A percentile compares a stretch with the other conserved stretches of the same genome.
Evolutionary conservation across 2,888 invertebrate genomes (phyloP).

Genomic region (Stictocephala bisonia): DNA sequence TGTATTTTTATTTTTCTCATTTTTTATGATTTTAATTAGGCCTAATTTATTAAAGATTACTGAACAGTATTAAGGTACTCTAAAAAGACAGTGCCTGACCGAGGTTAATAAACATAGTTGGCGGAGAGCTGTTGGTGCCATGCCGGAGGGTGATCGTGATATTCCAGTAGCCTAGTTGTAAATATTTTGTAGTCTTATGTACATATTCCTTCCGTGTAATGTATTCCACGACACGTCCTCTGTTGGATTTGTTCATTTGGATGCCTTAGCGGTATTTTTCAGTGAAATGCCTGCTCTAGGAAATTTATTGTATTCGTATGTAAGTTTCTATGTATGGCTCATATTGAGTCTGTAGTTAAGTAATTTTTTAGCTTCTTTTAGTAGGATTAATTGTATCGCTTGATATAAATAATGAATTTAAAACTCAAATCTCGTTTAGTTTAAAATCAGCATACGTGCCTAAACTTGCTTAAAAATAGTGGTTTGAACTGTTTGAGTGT

Average conservation of each 20-base stretch:
- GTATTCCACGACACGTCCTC: conserved; percentile 31
- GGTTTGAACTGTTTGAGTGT: conserved; percentile 23
- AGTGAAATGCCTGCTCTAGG: conserved; percentile 37
- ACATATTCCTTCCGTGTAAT: conserved; percentile 36
- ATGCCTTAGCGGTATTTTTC: conserved; percentile 38
- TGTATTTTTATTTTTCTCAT: too few relatives aligned
- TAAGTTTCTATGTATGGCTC: conserved; percentile 39
- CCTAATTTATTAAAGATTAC: conserved; percentile 20
- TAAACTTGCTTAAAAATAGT: conserved; percentile 1
- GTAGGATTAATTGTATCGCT: conserved; percentile 31
- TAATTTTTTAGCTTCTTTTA: conserved; percentile 44
- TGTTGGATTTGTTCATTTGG: conserved; percentile 34
- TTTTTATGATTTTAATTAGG: conserved; percentile 10
- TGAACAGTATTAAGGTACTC: conserved; percentile 27
- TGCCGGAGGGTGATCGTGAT: conserved; percentile 10
- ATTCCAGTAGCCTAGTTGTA: conserved; percentile 39
- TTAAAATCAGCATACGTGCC: background rate
- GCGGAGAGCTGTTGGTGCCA: conserved; percentile 12
- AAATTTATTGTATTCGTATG: conserved; percentile 19
- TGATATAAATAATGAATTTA: conserved; percentile 32
- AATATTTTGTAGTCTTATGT: conserved; percentile 31
- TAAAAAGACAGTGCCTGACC: too few relatives aligned
- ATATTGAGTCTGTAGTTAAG: conserved; percentile 45
- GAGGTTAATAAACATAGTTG: too few relatives aligned
- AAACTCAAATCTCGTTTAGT: conserved; percentile 21